Percentiles rank a stretch among this genome's conserved stretches.
Evolutionary conservation across 2,113 vertebrate species (phyloP).

Genomic region (Dolichallabes microphthalmus): DNA sequence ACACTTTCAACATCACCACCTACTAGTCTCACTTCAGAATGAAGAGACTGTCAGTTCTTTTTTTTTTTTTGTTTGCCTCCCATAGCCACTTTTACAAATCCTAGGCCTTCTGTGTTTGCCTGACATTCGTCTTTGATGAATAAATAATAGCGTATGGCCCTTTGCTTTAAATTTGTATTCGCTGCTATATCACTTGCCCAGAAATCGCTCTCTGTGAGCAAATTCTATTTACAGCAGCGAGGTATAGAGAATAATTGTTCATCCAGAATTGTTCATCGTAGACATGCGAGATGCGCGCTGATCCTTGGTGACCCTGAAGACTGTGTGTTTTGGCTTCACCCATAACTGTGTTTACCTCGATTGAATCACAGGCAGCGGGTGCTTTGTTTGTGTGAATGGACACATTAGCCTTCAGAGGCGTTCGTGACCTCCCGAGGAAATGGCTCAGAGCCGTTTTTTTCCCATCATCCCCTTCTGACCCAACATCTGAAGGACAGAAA

Average conservation of each 20-base stretch:
- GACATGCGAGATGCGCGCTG: not conserved
- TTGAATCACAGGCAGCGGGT: conserved; percentile 25
- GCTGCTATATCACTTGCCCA: conserved; percentile 13
- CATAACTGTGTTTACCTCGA: conserved; percentile 41
- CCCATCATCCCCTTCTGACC: conserved; percentile 14
- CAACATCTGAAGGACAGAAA: conserved; percentile 1
- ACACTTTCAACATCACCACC: conserved; percentile 4
- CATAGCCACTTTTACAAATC: conserved; percentile 17
- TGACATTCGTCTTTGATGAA: conserved; percentile 20
- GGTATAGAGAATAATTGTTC: not conserved
- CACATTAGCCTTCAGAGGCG: conserved; percentile 37
- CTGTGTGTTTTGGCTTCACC: not conserved
- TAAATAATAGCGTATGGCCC: conserved; percentile 24
- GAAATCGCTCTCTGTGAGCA: conserved; percentile 18
- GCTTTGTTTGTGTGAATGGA: conserved; percentile 26
- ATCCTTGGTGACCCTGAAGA: not conserved
- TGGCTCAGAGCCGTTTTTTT: conserved; percentile 14
- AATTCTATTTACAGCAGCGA: conserved; percentile 21
- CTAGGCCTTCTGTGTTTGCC: not conserved
- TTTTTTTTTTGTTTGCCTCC: conserved; percentile 1
- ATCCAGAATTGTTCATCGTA: conserved; percentile 9
- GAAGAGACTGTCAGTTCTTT: not conserved
- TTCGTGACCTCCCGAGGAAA: conserved; percentile 36
- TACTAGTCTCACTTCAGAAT: conserved; percentile 7
- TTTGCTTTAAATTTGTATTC: conserved; percentile 16